Conservation (phyloP, 2,797 vertebrate species). For the Typhlichthys eigenmanni region DNA sequence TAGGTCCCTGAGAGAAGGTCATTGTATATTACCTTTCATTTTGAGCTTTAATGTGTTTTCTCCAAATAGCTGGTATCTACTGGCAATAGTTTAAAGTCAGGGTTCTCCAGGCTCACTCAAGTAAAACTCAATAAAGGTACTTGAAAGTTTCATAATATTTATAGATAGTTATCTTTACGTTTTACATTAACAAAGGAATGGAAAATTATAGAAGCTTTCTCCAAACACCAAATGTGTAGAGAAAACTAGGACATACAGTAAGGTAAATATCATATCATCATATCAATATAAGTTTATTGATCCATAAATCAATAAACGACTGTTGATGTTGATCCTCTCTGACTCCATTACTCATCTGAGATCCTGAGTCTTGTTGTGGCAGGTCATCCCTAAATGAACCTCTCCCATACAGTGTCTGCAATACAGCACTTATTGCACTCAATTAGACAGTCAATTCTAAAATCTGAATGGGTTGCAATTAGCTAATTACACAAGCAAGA, state of each 20-base stretch:
- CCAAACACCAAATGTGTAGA: no score
- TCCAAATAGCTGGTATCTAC: conserved; percentile 59
- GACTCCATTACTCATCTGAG: conserved; percentile 39
- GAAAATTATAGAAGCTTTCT: no score
- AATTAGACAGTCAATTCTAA: conserved; percentile 66
- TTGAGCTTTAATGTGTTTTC: conserved; percentile 68
- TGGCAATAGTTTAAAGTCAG: conserved; percentile 59
- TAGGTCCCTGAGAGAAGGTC: conserved; percentile 71
- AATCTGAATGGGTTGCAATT: conserved; percentile 66
- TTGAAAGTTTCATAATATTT: conserved; percentile 16
- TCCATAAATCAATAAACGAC: neutral
- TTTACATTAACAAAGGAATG: no score
- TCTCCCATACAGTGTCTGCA: conserved; percentile 38
- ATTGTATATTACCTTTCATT: conserved; percentile 75
- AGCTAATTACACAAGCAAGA: conserved; percentile 71
- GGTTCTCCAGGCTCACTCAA: conserved; percentile 38
- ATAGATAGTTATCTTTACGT: conserved; percentile 3
- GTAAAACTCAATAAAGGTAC: conserved; percentile 40
- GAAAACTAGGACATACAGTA: no score
- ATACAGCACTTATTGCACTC: conserved; percentile 46
- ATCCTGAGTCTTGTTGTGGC: conserved; percentile 33
- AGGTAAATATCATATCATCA: no score
- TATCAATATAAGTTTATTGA: no score
- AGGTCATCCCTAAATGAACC: conserved; percentile 38
- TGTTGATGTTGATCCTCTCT: conserved; percentile 29